These are phyloP conservation scores for Pseudopipra pipra DNA, from an alignment of 2,113 vertebrate genomes.

Conservation along the genomic window DNA sequence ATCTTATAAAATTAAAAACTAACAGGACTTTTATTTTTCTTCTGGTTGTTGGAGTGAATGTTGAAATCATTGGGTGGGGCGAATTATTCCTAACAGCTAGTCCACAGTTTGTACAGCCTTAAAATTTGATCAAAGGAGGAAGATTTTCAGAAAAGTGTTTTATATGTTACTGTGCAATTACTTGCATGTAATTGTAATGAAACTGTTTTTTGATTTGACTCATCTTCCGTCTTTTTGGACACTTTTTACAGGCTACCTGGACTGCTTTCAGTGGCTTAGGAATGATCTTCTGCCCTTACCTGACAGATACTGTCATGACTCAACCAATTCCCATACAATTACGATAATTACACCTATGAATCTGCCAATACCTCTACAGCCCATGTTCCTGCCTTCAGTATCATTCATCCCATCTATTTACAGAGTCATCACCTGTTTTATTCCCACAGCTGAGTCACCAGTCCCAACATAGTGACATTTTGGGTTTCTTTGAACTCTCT, in stretches of 20 bases:
- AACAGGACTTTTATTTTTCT: not conserved
- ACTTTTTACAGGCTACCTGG: not conserved
- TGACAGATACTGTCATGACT: not conserved
- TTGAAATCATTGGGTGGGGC: not conserved
- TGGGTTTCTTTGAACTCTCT: not conserved
- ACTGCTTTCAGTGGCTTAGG: not conserved
- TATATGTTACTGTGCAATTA: not conserved
- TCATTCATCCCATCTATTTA: not conserved
- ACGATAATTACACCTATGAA: not conserved
- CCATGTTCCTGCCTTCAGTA: not conserved
- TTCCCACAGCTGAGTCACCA: not conserved
- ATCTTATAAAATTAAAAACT: not conserved
- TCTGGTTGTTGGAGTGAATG: not conserved
- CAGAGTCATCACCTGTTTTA: not conserved
- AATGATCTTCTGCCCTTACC: not conserved
- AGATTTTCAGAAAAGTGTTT: not conserved
- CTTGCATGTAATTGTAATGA: not conserved
- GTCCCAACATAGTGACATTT: not conserved
- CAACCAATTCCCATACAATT: not conserved
- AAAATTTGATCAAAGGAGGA: not conserved
- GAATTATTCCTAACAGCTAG: not conserved
- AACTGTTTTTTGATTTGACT: not conserved
- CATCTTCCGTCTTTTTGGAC: not conserved
- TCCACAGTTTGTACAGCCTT: not conserved
- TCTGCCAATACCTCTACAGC: not conserved